Percentiles rank a stretch among this genome's conserved stretches.
Evolutionary conservation across 2,888 invertebrate species (phyloP).

Genomic region (Leucoptera coffeella): DNA sequence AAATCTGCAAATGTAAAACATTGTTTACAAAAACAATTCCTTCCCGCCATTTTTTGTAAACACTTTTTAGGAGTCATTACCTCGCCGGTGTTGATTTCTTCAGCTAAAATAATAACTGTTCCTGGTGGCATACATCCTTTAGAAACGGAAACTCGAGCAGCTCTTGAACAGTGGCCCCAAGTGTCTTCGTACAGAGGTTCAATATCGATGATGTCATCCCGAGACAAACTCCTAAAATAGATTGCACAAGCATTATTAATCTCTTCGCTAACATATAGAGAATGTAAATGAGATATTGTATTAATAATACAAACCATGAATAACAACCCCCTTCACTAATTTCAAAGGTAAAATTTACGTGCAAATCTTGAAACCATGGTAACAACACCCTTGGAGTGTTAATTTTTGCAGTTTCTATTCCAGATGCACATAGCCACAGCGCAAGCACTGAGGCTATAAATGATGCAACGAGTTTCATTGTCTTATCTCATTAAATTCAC

Average conservation of each 20-base stretch:
- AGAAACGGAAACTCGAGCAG: slow-evolving; percentile 66
- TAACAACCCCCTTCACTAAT: slow-evolving; percentile 88
- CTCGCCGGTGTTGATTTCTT: slow-evolving; percentile 75
- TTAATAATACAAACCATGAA: slow-evolving; percentile 65
- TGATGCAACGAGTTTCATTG: slow-evolving; percentile 12
- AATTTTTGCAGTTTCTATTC: slow-evolving; percentile 54
- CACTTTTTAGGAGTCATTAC: too few relatives aligned
- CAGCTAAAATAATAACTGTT: slow-evolving; percentile 80
- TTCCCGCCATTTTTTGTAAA: slow-evolving; percentile 30
- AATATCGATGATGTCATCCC: slow-evolving; percentile 76
- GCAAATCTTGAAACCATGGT: slow-evolving; percentile 82
- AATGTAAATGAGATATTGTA: slow-evolving; percentile 3
- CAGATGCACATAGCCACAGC: slow-evolving; percentile 12
- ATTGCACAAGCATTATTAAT: slow-evolving; percentile 6
- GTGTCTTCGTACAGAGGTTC: slow-evolving; percentile 60
- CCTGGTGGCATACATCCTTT: slow-evolving; percentile 70
- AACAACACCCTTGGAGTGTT: slow-evolving; percentile 88
- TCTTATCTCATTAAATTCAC: too few relatives aligned
- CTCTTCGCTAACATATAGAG: slow-evolving; percentile 2
- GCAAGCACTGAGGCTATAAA: slow-evolving; percentile 11
- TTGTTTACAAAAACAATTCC: slow-evolving; percentile 5
- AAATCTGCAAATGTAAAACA: slow-evolving; percentile 21
- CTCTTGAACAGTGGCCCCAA: slow-evolving; percentile 40
- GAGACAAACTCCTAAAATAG: slow-evolving; percentile 78
- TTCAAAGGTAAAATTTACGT: slow-evolving; percentile 85